These are phyloP conservation scores for Nesidiocoris tenuis DNA, from an alignment of 2,888 invertebrate species.

Conservation along the genomic window DNA sequence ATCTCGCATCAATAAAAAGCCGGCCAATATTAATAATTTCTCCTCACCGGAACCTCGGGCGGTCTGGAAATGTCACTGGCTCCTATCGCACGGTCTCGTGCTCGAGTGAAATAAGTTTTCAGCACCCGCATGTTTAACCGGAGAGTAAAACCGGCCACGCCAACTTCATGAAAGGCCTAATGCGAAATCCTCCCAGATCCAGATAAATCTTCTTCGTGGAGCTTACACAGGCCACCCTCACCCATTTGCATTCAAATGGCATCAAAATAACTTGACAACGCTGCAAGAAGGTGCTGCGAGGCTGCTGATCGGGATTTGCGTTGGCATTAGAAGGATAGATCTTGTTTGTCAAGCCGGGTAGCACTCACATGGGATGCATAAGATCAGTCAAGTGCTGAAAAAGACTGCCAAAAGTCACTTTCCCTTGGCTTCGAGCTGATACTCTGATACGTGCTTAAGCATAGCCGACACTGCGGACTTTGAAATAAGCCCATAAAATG, in stretches of 20 bases:
- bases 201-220: slow-evolving; percentile 20
- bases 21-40: no score
- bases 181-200: neutral
- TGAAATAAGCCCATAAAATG: slow-evolving; percentile 42
- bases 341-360: slow-evolving; percentile 38
- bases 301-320: slow-evolving; percentile 3
- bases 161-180: slow-evolving; percentile 11
- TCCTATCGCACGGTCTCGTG: neutral
- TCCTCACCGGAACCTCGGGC: no score
- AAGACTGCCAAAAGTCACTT: no score
- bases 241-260: slow-evolving; percentile 35
- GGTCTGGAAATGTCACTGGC: neutral
- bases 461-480: no score
- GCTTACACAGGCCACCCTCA: slow-evolving; percentile 6
- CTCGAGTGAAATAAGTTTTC: slow-evolving; percentile 6
- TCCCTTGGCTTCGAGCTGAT: no score
- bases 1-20: no score
- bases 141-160: no score
- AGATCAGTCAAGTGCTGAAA: no score
- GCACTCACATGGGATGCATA: no score
- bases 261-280: slow-evolving; percentile 28
- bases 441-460: no score
- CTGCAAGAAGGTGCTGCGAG: no score
- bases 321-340: slow-evolving; percentile 28
- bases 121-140: slow-evolving; percentile 18